Conservation (phyloP, 2,797 vertebrate genomes). For the Sebastolobus altivelis region DNA sequence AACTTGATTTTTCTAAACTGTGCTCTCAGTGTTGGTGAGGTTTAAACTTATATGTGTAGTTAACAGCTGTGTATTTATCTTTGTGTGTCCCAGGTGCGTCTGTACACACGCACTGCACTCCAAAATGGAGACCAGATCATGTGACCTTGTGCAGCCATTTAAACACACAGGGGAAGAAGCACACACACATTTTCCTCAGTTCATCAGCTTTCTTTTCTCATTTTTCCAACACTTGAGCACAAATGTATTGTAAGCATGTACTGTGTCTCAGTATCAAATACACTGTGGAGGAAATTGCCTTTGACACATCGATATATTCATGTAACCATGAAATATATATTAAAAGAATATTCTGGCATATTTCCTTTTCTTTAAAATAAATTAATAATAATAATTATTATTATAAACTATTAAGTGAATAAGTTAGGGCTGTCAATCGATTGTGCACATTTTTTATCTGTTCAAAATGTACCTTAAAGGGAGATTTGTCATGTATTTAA, state of each 20-base stretch:
- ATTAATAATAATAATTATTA: too few species aligned
- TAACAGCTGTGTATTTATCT: slow-evolving; percentile 17
- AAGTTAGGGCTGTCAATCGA: too few species aligned
- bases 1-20: slow-evolving; percentile 38
- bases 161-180: background rate
- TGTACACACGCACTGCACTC: slow-evolving; percentile 39
- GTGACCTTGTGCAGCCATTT: slow-evolving; percentile 71
- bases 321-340: background rate
- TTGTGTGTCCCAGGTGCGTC: slow-evolving; percentile 20
- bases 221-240: slow-evolving; percentile 1
- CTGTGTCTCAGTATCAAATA: background rate
- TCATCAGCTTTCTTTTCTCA: background rate
- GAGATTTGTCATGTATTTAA: too few species aligned
- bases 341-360: background rate
- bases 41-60: slow-evolving; percentile 40
- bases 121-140: slow-evolving; percentile 75
- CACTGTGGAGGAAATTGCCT: background rate
- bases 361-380: background rate
- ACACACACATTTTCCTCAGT: background rate
- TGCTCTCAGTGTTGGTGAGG: slow-evolving; percentile 16
- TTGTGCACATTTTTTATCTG: too few species aligned
- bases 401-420: too few species aligned
- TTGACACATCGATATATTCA: background rate
- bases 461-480: too few species aligned
- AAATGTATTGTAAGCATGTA: background rate